phyloP scores from a whole-genome alignment of 2,113 vertebrate genomes.

The Cyprinodon variegatus region DNA sequence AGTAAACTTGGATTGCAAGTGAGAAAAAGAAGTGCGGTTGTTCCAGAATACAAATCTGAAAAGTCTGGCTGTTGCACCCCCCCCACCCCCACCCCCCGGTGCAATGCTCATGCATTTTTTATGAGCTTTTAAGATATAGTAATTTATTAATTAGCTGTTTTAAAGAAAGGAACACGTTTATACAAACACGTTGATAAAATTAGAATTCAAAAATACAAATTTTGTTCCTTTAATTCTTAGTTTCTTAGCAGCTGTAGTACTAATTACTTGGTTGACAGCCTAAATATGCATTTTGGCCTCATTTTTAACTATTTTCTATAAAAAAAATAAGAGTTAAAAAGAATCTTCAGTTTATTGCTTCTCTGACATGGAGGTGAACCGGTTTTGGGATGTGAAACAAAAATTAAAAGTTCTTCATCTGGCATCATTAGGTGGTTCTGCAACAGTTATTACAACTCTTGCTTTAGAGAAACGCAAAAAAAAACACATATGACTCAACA shows the following conservation, averaged over 20 bases:
- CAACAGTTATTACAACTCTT: slow-evolving; percentile 40
- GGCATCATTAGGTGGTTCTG: slow-evolving; percentile 56
- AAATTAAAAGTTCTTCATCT: slow-evolving; percentile 36
- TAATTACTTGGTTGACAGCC: no score
- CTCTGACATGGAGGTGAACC: not conserved
- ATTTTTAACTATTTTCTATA: not conserved
- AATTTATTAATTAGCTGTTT: not conserved
- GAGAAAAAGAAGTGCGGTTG: no score
- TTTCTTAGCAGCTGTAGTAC: not conserved
- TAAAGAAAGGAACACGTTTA: not conserved
- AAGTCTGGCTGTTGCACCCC: no score
- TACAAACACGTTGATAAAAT: not conserved
- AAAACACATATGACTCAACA: slow-evolving; percentile 37
- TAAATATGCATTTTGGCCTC: not conserved
- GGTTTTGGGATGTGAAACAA: no score
- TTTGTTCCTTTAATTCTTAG: not conserved
- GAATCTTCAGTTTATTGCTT: not conserved
- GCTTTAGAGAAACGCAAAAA: slow-evolving; percentile 41
- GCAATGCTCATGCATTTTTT: no score
- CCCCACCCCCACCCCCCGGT: no score
- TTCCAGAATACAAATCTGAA: no score
- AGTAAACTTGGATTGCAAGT: no score
- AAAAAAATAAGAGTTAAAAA: no score
- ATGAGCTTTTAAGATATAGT: not conserved
- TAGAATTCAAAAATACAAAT: not conserved